Evolutionary conservation across 2,888 invertebrate species (phyloP), one percentile per base, ranked within the genome.

Genomic region (Drosophila rubida): DNA sequence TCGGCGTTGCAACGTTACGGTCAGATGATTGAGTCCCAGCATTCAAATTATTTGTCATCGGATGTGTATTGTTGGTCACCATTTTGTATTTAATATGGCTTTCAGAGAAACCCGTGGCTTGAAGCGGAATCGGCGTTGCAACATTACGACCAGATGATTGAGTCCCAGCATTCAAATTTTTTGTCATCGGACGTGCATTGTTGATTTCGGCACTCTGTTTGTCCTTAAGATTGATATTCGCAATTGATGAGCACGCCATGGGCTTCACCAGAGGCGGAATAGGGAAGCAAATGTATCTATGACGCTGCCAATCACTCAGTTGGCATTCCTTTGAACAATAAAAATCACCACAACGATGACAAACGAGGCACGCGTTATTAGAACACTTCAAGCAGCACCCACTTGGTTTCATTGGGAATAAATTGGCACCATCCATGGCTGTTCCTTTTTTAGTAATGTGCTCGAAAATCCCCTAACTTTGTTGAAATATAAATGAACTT

Each of bases 311-410:
- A 50, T 81, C 82, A 11, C 50, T 30, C 0, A 57, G 35, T 37
- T 81, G 80, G 7, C 80, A 81, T 2, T 62, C 27, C 5, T 32
- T 62, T 6, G 69, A 64, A 22, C 80, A 81, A 53, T 81, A 81
- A 23, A 69, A 81, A 35, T 85, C 85, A 0, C 80, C 80, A 35
- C 80, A 81, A 0, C 85, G 65, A 53, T 81, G 80, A 11, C 80
- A 81, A 48, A 27, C 59, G 0, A 63, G 23, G 7, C 3, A 32
- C 0, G 74, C 32, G 39, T 32, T 19, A 2, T 11, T 35, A 16
- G 49, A 35, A 42, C 85, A 81, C 2, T 42, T 9, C 2, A 82
- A 50, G 22, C 81, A 81, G 9, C 22, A 60, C 41, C 82, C 77
- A 9, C 11, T 41, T 4, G 13, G 2, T 6, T 0, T 1, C 5